Percentiles rank a stretch among this genome's conserved stretches.
Evolutionary conservation across 2,888 invertebrate species (phyloP).

Genomic region (Nemurella pictetii): DNA sequence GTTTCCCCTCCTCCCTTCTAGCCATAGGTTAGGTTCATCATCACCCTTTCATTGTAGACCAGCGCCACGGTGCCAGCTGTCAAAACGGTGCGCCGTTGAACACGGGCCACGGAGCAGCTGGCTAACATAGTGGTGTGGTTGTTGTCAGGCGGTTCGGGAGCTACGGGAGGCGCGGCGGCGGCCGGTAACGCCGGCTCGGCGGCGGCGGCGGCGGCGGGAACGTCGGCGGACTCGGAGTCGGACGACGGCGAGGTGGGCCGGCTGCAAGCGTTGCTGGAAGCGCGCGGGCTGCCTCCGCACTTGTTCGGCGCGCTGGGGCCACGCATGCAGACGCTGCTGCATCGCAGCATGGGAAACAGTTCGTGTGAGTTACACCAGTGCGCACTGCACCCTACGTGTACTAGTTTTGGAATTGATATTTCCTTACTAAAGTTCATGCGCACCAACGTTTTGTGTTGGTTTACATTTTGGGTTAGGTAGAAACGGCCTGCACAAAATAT

Average conservation of each 20-base stretch:
- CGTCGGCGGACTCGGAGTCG: conserved; percentile 67
- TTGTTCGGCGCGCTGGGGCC: conserved; percentile 94
- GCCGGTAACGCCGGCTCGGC: too few relatives aligned
- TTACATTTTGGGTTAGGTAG: conserved; percentile 31
- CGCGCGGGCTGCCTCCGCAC: conserved; percentile 94
- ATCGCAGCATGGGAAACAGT: conserved; percentile 89
- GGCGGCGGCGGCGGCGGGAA: conserved; percentile 53
- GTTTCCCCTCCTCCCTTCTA: too few relatives aligned
- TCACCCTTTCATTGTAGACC: too few relatives aligned
- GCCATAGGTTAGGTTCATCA: too few relatives aligned
- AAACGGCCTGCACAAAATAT: too few relatives aligned
- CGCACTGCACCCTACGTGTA: conserved; percentile 31
- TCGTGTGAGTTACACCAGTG: conserved; percentile 61
- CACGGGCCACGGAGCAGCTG: too few relatives aligned
- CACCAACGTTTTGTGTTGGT: too few relatives aligned
- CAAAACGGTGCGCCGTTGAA: too few relatives aligned
- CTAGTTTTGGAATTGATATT: too few relatives aligned
- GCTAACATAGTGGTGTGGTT: too few relatives aligned
- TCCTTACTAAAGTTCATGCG: too few relatives aligned
- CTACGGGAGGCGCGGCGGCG: conserved; percentile 47
- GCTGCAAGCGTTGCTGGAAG: conserved; percentile 90
- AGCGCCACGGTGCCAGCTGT: too few relatives aligned
- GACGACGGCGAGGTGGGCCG: conserved; percentile 96
- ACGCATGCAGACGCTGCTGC: conserved; percentile 93
- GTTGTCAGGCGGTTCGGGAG: conserved; percentile 36